phyloP scores from a whole-genome alignment of 2,797 vertebrate genomes.

The Philypnodon macrostomus region DNA sequence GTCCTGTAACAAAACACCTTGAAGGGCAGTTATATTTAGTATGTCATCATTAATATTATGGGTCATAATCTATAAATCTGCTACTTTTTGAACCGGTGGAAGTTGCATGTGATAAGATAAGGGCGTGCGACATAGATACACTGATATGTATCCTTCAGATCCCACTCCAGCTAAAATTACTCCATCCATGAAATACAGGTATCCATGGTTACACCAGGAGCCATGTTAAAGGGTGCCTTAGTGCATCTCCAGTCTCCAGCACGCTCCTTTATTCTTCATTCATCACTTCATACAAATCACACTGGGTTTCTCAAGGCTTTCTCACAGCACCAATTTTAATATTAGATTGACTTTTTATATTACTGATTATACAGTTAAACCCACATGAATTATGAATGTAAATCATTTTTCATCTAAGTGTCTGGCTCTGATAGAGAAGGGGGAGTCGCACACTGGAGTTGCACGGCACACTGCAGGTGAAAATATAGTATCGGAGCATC shows the following conservation, averaged over 20 bases:
- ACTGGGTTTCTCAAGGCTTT: constrained; percentile 53
- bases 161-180: constrained; percentile 80
- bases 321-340: constrained; percentile 46
- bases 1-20: constrained; percentile 19
- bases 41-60: background rate
- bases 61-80: background rate
- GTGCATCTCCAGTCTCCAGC: constrained; percentile 67
- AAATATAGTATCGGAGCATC: constrained; percentile 64
- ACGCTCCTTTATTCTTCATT: constrained; percentile 65
- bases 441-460: constrained; percentile 37
- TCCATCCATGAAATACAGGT: constrained; percentile 78
- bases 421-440: constrained; percentile 29
- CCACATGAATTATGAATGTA: constrained; percentile 57
- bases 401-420: constrained; percentile 45
- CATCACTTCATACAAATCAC: constrained; percentile 61
- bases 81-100: constrained; percentile 1
- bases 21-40: background rate
- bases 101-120: constrained; percentile 31
- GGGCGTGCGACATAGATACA: constrained; percentile 47
- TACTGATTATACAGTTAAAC: constrained; percentile 54
- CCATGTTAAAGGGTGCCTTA: constrained; percentile 70
- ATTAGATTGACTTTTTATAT: constrained; percentile 47
- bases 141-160: constrained; percentile 66
- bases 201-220: constrained; percentile 83
- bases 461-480: constrained; percentile 46